A percentile compares a stretch with the other conserved stretches of the same genome.
Conservation (phyloP, 2,797 vertebrate species). For the Gymnoscopelus braueri region DNA sequence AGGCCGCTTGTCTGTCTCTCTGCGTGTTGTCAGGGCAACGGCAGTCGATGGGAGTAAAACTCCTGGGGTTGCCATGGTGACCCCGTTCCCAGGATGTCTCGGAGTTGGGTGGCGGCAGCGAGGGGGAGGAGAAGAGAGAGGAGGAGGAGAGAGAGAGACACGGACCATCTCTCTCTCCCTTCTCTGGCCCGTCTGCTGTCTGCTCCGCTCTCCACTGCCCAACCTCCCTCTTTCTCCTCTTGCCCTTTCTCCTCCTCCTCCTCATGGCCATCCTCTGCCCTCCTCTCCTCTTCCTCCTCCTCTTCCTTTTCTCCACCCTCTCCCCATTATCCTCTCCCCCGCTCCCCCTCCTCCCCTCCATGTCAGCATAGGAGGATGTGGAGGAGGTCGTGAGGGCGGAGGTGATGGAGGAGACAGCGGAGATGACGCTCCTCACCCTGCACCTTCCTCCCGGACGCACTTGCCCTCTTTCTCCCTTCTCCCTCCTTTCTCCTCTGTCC, state of each 20-base stretch:
- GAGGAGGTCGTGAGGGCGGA: slow-evolving; percentile 65
- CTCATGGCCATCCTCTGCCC: slow-evolving; percentile 15
- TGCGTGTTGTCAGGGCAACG: slow-evolving; percentile 78
- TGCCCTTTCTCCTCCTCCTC: slow-evolving; percentile 64
- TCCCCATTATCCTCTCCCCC: slow-evolving; percentile 43
- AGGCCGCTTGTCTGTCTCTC: slow-evolving; percentile 76
- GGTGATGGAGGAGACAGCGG: slow-evolving; percentile 75
- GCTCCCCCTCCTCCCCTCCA: slow-evolving; percentile 39
- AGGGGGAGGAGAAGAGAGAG: slow-evolving; percentile 65
- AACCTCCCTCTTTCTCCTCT: slow-evolving; percentile 30
- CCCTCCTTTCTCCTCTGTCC: slow-evolving; percentile 48
- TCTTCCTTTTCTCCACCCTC: slow-evolving; percentile 52
- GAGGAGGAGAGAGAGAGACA: slow-evolving; percentile 68
- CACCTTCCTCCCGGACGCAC: slow-evolving; percentile 65
- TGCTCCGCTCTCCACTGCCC: slow-evolving; percentile 32
- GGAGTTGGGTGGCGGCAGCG: slow-evolving; percentile 66
- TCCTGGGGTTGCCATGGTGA: slow-evolving; percentile 79
- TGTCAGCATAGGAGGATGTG: slow-evolving; percentile 61
- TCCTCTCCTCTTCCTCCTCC: slow-evolving; percentile 31
- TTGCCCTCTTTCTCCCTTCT: slow-evolving; percentile 60
- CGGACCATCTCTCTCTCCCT: slow-evolving; percentile 30
- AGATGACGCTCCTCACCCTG: slow-evolving; percentile 79
- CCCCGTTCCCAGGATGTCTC: slow-evolving; percentile 76
- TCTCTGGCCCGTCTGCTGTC: slow-evolving; percentile 39
- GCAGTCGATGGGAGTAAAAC: slow-evolving; percentile 73